Percentiles rank a stretch among this genome's conserved stretches.
phyloP scores from a whole-genome alignment of 2,113 vertebrate genomes.

The Lophochroa leadbeateri region DNA sequence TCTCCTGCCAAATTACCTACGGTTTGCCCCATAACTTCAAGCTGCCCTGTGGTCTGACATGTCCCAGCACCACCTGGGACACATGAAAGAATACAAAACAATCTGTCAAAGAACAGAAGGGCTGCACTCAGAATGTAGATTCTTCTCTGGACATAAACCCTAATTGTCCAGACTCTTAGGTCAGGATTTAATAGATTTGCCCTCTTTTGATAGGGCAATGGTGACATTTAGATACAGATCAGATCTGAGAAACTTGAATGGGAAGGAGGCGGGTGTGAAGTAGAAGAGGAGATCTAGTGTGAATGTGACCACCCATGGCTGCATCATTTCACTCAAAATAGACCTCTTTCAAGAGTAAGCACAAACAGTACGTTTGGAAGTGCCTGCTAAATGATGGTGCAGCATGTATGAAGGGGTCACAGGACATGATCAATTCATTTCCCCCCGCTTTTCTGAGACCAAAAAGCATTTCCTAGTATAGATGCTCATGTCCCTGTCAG shows the following conservation, averaged over 20 bases:
- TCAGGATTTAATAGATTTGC: neutral
- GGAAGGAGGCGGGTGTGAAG: neutral
- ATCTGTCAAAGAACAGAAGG: neutral
- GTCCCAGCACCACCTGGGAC: conserved; percentile 33
- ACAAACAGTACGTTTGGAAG: neutral
- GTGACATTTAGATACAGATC: neutral
- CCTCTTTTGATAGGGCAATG: neutral
- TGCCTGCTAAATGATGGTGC: neutral
- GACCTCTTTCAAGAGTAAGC: neutral
- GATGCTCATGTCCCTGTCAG: neutral
- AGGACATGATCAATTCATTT: neutral
- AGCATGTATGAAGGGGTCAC: neutral
- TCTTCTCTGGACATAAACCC: neutral
- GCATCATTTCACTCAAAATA: neutral
- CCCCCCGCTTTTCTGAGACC: neutral
- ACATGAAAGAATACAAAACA: conserved; percentile 10
- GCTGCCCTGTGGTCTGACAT: conserved; percentile 28
- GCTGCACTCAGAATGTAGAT: neutral
- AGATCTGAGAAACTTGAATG: neutral
- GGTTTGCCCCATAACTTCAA: conserved; percentile 7
- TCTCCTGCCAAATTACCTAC: conserved; percentile 52
- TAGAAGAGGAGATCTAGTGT: neutral
- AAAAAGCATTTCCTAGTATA: neutral
- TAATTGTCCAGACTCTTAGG: neutral
- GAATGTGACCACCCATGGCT: neutral